Percentiles rank a stretch among this genome's conserved stretches.
phyloP scores from a whole-genome alignment of 1,140 invertebrate species.

The Hormaphis cornu region DNA sequence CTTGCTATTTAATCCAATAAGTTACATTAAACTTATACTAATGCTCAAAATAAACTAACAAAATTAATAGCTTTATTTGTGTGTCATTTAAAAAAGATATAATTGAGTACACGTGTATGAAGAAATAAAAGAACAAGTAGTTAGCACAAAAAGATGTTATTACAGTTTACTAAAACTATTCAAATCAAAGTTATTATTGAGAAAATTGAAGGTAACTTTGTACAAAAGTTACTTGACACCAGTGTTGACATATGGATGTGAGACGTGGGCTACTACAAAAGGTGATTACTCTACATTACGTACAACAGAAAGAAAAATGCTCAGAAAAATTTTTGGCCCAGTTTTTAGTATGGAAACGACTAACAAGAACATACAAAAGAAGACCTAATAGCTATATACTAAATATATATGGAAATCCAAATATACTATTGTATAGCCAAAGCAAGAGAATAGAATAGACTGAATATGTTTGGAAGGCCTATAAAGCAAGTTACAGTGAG shows the following conservation, averaged over 20 bases:
- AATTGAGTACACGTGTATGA: no score
- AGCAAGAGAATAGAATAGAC: background rate
- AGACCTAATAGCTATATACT: background rate
- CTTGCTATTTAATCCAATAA: no score
- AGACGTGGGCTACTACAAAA: no score
- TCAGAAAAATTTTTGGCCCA: background rate
- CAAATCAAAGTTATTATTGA: no score
- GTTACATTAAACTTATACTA: no score
- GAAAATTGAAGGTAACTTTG: background rate
- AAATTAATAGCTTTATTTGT: no score
- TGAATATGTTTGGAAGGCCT: background rate
- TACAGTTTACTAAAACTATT: no score
- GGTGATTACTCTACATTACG: background rate
- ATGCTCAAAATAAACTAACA: no score
- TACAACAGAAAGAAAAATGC: background rate
- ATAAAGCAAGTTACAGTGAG: background rate
- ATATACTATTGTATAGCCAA: background rate
- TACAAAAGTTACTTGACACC: background rate
- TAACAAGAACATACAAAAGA: background rate
- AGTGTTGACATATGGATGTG: no score
- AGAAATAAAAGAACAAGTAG: conserved; percentile 7
- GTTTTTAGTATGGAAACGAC: background rate
- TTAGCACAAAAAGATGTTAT: background rate
- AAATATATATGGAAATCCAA: background rate
- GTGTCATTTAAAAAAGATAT: no score